Evolutionary conservation across 2,888 invertebrate genomes (phyloP).

Genomic region (Eulithis prunata): DNA sequence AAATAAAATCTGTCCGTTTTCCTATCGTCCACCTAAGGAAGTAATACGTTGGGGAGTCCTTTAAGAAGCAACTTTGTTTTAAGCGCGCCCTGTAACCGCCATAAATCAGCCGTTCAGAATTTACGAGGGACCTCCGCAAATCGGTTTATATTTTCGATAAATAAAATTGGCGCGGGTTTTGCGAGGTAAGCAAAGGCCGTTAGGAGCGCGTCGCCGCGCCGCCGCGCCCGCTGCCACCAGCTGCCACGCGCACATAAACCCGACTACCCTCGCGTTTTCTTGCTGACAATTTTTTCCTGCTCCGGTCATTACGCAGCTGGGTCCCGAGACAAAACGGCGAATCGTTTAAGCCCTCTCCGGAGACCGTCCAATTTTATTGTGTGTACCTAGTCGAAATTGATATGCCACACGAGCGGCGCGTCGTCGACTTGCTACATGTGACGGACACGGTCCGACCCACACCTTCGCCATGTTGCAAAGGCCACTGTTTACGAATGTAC

Average conservation of each 20-base stretch:
- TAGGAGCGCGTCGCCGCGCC: constrained; percentile 77
- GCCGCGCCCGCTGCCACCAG: constrained; percentile 57
- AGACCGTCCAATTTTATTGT: constrained; percentile 84
- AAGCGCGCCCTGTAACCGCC: constrained; percentile 79
- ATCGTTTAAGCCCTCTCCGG: constrained; percentile 84
- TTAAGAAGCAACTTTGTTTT: constrained; percentile 77
- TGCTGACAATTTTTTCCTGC: constrained; percentile 84
- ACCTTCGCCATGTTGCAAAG: constrained; percentile 61
- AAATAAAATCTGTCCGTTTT: constrained; percentile 41
- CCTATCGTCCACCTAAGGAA: constrained; percentile 51
- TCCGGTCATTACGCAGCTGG: constrained; percentile 84
- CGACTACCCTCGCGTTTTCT: constrained; percentile 83
- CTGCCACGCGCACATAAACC: constrained; percentile 82
- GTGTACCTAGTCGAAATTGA: constrained; percentile 82
- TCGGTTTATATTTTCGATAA: constrained; percentile 85
- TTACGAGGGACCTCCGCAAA: constrained; percentile 82
- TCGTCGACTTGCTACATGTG: constrained; percentile 62
- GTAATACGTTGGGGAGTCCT: constrained; percentile 65
- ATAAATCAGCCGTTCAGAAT: constrained; percentile 81
- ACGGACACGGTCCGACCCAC: constrained; percentile 55
- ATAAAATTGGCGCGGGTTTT: constrained; percentile 84
- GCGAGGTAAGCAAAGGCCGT: constrained; percentile 83
- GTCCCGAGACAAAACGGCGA: constrained; percentile 84
- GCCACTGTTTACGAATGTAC: background rate
- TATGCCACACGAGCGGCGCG: constrained; percentile 76